These are phyloP conservation scores for Mustela nigripes DNA, from an alignment of 2,113 vertebrate species.

Conservation along the genomic window DNA sequence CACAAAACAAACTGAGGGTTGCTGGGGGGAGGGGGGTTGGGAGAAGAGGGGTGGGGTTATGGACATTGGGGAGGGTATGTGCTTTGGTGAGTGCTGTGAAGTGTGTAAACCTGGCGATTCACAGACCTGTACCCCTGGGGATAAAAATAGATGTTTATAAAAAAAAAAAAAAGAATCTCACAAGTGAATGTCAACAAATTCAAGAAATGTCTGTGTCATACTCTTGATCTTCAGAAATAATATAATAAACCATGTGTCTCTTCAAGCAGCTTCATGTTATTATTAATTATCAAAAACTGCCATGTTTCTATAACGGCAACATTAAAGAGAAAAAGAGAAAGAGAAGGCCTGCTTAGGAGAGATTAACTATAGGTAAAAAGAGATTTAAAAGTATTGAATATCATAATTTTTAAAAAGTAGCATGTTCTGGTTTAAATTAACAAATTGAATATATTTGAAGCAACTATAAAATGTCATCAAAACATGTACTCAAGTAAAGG, in stretches of 20 bases:
- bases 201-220: not conserved
- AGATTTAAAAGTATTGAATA: slow-evolving; percentile 13
- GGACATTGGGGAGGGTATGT: no score
- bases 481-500: slow-evolving; percentile 9
- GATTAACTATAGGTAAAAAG: not conserved
- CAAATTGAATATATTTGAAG: slow-evolving; percentile 12
- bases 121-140: no score
- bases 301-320: not conserved
- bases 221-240: not conserved
- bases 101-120: no score
- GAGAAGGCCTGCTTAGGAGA: not conserved
- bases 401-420: slow-evolving; percentile 33
- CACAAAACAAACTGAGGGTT: no score
- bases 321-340: not conserved
- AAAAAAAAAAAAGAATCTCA: not conserved
- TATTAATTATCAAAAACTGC: not conserved
- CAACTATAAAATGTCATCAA: slow-evolving; percentile 45
- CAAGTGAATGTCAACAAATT: slow-evolving; percentile 11
- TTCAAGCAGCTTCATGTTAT: not conserved
- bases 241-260: not conserved
- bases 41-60: no score
- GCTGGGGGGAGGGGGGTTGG: no score
- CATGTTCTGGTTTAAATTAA: not conserved
- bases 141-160: no score
- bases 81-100: no score